These are phyloP conservation scores for Mesocentrotus franciscanus DNA, from an alignment of 53 echinoderm and acorn worm genomes.

Conservation along the genomic window DNA sequence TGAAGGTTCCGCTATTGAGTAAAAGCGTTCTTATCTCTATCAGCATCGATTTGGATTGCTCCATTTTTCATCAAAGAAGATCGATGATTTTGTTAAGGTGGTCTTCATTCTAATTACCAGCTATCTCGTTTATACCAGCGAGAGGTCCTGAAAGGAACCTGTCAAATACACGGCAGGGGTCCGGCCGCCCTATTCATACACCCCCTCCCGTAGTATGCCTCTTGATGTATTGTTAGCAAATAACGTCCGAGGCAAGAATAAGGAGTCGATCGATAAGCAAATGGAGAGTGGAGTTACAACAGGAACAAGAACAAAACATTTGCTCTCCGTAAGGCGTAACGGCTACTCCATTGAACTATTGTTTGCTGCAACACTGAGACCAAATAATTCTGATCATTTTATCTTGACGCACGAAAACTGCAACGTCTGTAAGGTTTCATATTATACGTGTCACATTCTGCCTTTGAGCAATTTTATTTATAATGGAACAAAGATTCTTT, in stretches of 20 bases:
- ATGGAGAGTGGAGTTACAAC: neutral
- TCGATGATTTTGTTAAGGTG: constrained; percentile 18
- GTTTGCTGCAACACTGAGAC: neutral
- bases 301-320: neutral
- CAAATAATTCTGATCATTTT: neutral
- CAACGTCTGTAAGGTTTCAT: neutral
- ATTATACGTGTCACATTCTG: neutral
- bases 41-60: neutral
- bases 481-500: too few species aligned
- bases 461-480: neutral
- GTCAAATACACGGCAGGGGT: neutral
- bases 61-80: neutral
- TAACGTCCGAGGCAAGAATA: neutral
- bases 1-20: neutral
- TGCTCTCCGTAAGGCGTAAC: neutral
- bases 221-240: constrained; percentile 30
- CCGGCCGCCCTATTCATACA: neutral
- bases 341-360: neutral
- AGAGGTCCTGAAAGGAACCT: neutral
- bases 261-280: neutral
- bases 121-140: neutral
- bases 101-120: neutral
- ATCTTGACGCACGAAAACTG: neutral
- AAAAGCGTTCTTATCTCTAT: neutral
- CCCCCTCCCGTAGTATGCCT: neutral